phyloP scores from a whole-genome alignment of 2,113 vertebrate genomes.

The Sakesphorus luctuosus region DNA sequence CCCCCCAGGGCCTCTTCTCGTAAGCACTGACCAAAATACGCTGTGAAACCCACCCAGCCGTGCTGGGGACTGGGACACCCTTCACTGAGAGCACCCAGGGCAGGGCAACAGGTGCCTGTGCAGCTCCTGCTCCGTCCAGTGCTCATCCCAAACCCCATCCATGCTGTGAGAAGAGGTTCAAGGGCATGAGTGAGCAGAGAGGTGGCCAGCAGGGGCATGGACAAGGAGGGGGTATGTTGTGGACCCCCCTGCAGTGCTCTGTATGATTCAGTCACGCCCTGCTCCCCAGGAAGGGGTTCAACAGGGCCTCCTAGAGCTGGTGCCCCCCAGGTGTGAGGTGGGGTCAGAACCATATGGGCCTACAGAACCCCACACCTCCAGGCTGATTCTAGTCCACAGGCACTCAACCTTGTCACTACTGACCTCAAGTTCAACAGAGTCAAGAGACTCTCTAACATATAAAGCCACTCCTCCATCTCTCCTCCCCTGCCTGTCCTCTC shows the following conservation, averaged over 20 bases:
- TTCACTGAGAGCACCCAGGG: neutral
- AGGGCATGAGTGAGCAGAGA: accelerated
- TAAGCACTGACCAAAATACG: conserved; percentile 55
- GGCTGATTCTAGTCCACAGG: no score
- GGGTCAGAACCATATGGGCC: accelerated
- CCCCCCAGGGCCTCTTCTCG: conserved; percentile 29
- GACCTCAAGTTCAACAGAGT: no score
- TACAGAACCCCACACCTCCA: accelerated
- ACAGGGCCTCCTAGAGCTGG: accelerated
- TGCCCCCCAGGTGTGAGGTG: neutral
- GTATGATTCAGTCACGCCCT: accelerated
- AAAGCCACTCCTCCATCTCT: no score
- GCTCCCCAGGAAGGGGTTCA: neutral
- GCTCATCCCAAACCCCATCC: neutral
- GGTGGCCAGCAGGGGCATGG: neutral
- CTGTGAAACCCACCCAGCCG: neutral
- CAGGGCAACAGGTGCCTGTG: accelerated
- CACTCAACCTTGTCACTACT: no score
- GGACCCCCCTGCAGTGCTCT: neutral
- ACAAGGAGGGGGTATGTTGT: accelerated
- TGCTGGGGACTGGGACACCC: neutral
- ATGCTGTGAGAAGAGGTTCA: accelerated
- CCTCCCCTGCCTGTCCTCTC: no score
- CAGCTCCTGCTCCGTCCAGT: neutral
- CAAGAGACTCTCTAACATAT: no score